Evolutionary conservation across 2,888 invertebrate genomes (phyloP).

Genomic region (Rotaria socialis): DNA sequence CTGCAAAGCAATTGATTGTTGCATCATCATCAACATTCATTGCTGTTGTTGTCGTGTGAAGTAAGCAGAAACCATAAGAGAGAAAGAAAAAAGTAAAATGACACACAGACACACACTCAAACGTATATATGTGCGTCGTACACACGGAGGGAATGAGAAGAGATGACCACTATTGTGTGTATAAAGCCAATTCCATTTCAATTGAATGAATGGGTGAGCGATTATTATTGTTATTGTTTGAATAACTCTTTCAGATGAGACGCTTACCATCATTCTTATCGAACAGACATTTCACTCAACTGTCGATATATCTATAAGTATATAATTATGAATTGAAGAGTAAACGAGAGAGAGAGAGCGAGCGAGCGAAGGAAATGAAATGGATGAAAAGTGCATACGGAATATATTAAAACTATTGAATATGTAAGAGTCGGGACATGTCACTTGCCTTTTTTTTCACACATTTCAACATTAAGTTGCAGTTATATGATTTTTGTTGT

Average conservation of each 20-base stretch:
- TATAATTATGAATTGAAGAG: not conserved
- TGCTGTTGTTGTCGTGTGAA: not conserved
- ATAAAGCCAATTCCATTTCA: not conserved
- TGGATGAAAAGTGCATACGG: not conserved
- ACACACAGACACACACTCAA: not conserved
- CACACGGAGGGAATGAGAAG: no score
- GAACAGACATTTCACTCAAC: not conserved
- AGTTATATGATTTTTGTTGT: not conserved
- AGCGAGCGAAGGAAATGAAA: not conserved
- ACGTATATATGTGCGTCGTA: no score
- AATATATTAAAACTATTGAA: not conserved
- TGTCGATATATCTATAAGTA: not conserved
- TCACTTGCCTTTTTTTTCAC: not conserved
- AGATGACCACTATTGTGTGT: not conserved
- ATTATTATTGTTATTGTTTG: not conserved
- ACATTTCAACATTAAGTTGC: not conserved
- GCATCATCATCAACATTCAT: not conserved
- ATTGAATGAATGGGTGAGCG: not conserved
- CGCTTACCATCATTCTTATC: constrained; percentile 8
- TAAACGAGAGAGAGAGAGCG: not conserved
- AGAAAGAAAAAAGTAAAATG: not conserved
- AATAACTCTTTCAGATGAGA: not conserved
- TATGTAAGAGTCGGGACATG: not conserved
- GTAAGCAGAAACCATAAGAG: not conserved
- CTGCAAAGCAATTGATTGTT: not conserved